These are phyloP conservation scores for Ectobius pallidus DNA, from an alignment of 2,888 invertebrate genomes.

Conservation along the genomic window DNA sequence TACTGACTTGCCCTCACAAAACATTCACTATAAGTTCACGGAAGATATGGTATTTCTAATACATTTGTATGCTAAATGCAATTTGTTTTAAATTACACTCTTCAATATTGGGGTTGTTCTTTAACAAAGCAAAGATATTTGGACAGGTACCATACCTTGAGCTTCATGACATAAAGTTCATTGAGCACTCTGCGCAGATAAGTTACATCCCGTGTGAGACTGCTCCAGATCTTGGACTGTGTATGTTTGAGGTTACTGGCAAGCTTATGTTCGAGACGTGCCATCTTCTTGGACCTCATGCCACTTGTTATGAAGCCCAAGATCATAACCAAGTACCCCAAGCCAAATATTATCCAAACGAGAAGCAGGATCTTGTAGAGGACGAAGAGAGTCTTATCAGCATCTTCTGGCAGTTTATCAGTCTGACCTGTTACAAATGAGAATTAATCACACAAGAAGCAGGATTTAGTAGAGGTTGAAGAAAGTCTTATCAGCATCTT, in stretches of 20 bases:
- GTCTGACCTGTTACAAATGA: slow-evolving; percentile 54
- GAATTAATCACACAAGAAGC: too few relatives aligned
- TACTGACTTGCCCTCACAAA: too few relatives aligned
- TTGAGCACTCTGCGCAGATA: slow-evolving; percentile 76
- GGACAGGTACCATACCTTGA: slow-evolving; percentile 79
- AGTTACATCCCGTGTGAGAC: slow-evolving; percentile 75
- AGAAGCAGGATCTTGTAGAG: slow-evolving; percentile 82
- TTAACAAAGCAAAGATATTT: too few relatives aligned
- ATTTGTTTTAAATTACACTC: too few relatives aligned
- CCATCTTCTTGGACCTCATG: slow-evolving; percentile 75
- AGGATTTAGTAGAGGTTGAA: too few relatives aligned
- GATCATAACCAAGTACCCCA: slow-evolving; percentile 90
- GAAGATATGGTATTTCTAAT: too few relatives aligned
- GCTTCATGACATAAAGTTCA: slow-evolving; percentile 80
- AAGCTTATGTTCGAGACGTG: slow-evolving; percentile 75
- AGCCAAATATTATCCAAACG: slow-evolving; percentile 89
- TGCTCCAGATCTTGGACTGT: slow-evolving; percentile 76
- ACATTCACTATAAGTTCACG: too few relatives aligned
- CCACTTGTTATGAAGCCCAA: slow-evolving; percentile 83
- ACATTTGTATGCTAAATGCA: too few relatives aligned
- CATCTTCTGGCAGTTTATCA: slow-evolving; percentile 22
- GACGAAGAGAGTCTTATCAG: slow-evolving; percentile 59
- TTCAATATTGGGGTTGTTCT: too few relatives aligned
- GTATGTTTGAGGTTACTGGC: slow-evolving; percentile 78
- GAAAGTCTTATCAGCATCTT: too few relatives aligned